Base-by-base conservation (phyloP, 2,888 invertebrate genomes). In the Macrophya annulata region DNA sequence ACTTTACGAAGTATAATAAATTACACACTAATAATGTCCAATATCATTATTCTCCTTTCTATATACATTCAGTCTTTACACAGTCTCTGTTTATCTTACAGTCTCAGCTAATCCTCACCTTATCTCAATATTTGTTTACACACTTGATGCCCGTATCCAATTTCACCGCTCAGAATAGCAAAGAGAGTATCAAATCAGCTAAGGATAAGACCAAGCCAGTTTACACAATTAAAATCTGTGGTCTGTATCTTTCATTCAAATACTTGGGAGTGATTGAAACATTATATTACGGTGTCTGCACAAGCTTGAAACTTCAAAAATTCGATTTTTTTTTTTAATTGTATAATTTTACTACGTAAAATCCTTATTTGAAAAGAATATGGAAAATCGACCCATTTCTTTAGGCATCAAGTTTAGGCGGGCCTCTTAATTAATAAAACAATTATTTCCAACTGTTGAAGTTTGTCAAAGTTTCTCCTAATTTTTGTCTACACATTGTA, bases 81-180 rank as follows among this genome's bases (percentile, higher is more conserved):
- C 21, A 10, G 72, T n/a, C 17, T 43, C 45, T 72, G 72, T 72
- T 72, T 72, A 43, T 72, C 21, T 43, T 21, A 43, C 17, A 72
- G 43, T 74, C n/a, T 45, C n/a, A 45, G 72, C 45, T 45, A 74
- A 45, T 45, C 6, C 45, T 21, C 4, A 21, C 45, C 45, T 74
- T 74, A 74, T 74, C 43, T 74, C 45, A 74, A 25, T 74, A 43
- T 74, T 74, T 74, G 43, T 74, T 74, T 74, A 74, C n/a, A 74
- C 15, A 12, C 21, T 17, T 17, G 25, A 37, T n/a, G n/a, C 3
- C 4, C 15, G n/a, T 71, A 40, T 40, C 15, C 9, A 62, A 62
- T 62, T 62, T 25, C 62, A 62, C 25, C 25, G 62, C 62, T 62
- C 25, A 37, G 5, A 37, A 10, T 17, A 37, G 31, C 31, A 68